These are phyloP conservation scores for Strigamia maritima DNA, from an alignment of 2,888 invertebrate genomes.

Conservation along the genomic window DNA sequence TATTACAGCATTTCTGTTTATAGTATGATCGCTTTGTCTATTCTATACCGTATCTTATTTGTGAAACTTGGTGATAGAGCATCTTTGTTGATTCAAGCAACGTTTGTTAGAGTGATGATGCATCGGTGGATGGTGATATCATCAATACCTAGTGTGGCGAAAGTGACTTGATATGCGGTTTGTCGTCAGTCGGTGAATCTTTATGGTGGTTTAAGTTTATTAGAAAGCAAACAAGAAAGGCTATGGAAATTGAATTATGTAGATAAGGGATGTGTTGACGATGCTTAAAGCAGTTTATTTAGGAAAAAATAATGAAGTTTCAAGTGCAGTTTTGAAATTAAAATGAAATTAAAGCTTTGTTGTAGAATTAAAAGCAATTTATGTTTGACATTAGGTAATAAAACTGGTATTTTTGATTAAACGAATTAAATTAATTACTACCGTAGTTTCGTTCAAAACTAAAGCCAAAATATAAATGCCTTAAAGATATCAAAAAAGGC, in stretches of 20 bases:
- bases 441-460: too few species aligned
- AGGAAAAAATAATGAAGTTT: background rate
- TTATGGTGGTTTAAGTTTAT: background rate
- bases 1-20: too few species aligned
- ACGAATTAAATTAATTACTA: too few species aligned
- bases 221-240: background rate
- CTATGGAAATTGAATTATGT: background rate
- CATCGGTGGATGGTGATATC: background rate
- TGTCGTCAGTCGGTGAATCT: background rate
- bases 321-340: background rate
- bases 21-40: too few species aligned
- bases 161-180: background rate
- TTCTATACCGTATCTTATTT: background rate
- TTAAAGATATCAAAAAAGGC: too few species aligned
- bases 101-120: background rate
- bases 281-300: background rate
- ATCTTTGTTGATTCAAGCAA: background rate
- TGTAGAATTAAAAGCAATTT: background rate
- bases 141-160: constrained; percentile 2
- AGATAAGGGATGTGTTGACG: background rate
- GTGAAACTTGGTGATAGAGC: background rate
- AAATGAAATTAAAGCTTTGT: background rate
- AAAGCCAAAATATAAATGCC: too few species aligned
- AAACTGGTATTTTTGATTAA: too few species aligned
- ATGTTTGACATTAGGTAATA: too few species aligned